These are phyloP conservation scores for Miltochrista miniata DNA, from an alignment of 2,888 invertebrate genomes.

Conservation along the genomic window DNA sequence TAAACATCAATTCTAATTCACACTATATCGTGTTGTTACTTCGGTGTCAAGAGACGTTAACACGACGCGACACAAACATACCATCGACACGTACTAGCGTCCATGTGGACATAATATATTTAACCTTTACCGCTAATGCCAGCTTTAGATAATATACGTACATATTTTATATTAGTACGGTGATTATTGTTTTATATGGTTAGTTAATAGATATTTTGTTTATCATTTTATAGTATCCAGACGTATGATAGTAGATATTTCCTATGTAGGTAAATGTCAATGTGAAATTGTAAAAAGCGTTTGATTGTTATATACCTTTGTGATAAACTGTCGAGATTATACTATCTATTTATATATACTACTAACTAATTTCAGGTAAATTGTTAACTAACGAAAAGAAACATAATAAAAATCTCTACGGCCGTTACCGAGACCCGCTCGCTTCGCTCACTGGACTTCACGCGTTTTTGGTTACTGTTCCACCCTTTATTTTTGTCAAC, in stretches of 20 bases:
- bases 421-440: too few species aligned
- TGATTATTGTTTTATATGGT: background rate
- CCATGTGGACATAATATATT: slow-evolving; percentile 45
- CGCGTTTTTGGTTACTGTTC: too few species aligned
- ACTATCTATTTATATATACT: too few species aligned
- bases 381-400: too few species aligned
- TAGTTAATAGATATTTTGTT: background rate
- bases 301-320: too few species aligned
- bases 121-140: slow-evolving; percentile 28
- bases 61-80: slow-evolving; percentile 55
- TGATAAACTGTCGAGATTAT: too few species aligned
- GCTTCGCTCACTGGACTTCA: too few species aligned
- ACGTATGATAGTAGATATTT: background rate
- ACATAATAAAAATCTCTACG: too few species aligned
- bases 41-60: slow-evolving; percentile 58
- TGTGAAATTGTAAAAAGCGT: background rate
- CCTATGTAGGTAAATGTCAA: background rate
- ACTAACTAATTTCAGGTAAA: too few species aligned
- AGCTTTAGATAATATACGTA: slow-evolving; percentile 28
- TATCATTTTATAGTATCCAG: background rate
- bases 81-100: slow-evolving; percentile 48
- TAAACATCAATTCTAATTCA: slow-evolving; percentile 66
- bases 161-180: slow-evolving; percentile 3
- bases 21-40: slow-evolving; percentile 55
- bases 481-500: too few species aligned